phyloP scores from a whole-genome alignment of 2,113 vertebrate species.

The Seriola rivoliana region DNA sequence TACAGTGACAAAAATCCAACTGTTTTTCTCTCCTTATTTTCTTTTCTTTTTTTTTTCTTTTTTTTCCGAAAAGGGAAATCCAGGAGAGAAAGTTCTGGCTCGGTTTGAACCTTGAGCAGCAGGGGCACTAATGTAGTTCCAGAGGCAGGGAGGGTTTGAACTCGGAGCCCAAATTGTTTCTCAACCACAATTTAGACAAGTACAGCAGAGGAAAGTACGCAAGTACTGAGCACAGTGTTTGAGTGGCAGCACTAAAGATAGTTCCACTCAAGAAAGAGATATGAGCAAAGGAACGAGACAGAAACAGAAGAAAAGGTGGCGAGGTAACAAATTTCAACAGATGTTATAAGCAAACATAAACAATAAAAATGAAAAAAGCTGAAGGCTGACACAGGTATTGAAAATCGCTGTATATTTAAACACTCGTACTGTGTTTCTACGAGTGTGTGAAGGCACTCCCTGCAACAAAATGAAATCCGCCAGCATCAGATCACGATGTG shows the following conservation, averaged over 20 bases:
- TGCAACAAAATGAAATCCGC: background rate
- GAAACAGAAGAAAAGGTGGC: background rate
- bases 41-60: background rate
- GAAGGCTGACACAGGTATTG: background rate
- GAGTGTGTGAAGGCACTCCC: background rate
- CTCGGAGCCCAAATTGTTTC: conserved; percentile 25
- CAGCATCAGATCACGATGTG: background rate
- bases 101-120: background rate
- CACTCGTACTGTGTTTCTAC: background rate
- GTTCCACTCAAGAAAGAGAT: background rate
- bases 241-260: conserved; percentile 18
- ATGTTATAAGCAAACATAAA: conserved; percentile 6
- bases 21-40: background rate
- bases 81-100: conserved; percentile 7
- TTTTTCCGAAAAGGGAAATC: conserved; percentile 11
- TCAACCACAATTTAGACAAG: conserved; percentile 14
- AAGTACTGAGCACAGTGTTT: conserved; percentile 12
- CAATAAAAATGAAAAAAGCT: background rate
- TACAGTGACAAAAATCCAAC: conserved; percentile 13
- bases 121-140: conserved; percentile 28
- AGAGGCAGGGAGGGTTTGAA: conserved; percentile 2
- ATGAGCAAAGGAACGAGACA: background rate
- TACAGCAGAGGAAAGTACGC: background rate
- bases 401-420: background rate
- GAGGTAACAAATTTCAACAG: background rate